Evolutionary conservation across 1,140 invertebrate species (phyloP).

Genomic region (Lordiphosa clarofinis): DNA sequence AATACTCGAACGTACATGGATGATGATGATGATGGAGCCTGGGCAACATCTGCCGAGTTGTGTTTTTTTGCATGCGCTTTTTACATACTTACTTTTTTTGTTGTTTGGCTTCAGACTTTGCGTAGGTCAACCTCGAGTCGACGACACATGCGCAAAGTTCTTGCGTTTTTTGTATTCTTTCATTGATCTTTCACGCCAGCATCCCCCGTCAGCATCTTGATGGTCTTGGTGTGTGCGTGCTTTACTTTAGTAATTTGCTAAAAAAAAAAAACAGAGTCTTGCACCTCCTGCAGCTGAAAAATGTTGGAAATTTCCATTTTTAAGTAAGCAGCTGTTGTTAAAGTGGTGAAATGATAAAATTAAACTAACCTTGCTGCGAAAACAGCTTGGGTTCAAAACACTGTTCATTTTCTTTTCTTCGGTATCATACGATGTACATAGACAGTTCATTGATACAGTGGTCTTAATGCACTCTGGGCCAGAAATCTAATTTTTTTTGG

Average conservation of each 20-base stretch:
- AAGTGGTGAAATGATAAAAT: too few species aligned
- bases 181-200: slow-evolving; percentile 73
- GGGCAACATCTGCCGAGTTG: slow-evolving; percentile 64
- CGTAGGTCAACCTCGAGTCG: slow-evolving; percentile 65
- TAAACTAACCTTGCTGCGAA: too few species aligned
- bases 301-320: neutral
- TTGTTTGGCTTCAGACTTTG: slow-evolving; percentile 59
- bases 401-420: too few species aligned
- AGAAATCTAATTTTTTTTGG: too few species aligned
- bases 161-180: slow-evolving; percentile 29
- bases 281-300: slow-evolving; percentile 55
- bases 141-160: slow-evolving; percentile 54
- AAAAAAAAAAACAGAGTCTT: slow-evolving; percentile 57
- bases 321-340: too few species aligned
- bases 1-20: slow-evolving; percentile 14
- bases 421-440: too few species aligned
- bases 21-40: slow-evolving; percentile 29
- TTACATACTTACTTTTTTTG: slow-evolving; percentile 43
- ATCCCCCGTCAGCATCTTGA: slow-evolving; percentile 25
- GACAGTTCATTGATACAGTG: too few species aligned
- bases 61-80: slow-evolving; percentile 62
- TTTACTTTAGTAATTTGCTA: slow-evolving; percentile 60
- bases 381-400: too few species aligned
- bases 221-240: slow-evolving; percentile 18
- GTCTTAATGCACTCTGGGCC: too few species aligned